Conservation (phyloP, 2,797 vertebrate species). For the Alectoris magna region DNA sequence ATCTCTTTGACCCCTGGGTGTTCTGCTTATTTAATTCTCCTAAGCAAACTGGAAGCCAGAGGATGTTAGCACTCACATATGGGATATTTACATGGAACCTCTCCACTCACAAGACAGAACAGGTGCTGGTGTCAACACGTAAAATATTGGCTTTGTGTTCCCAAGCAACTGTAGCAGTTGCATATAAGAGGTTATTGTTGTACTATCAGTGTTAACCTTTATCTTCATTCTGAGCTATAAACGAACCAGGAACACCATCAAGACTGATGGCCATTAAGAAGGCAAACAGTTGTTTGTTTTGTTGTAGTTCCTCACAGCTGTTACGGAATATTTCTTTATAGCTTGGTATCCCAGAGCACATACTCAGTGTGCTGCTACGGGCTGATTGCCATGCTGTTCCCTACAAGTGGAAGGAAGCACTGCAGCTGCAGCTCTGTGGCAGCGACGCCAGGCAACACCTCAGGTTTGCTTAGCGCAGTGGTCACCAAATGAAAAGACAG, state of each 20-base stretch:
- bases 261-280: constrained; percentile 35
- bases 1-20: not conserved
- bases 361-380: not conserved
- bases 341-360: not conserved
- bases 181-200: constrained; percentile 40
- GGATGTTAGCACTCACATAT: not conserved
- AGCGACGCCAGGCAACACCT: not conserved
- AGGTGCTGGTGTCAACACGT: constrained; percentile 45
- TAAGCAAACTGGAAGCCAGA: constrained; percentile 9
- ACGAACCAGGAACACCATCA: not conserved
- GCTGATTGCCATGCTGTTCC: fast-evolving
- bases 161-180: constrained; percentile 58
- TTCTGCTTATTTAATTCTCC: not conserved
- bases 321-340: constrained; percentile 9
- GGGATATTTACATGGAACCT: constrained; percentile 2
- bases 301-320: constrained; percentile 45
- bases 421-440: not conserved
- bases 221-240: constrained; percentile 23
- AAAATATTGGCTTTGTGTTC: constrained; percentile 61
- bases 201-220: constrained; percentile 10
- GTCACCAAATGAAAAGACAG: not conserved
- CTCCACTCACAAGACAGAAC: constrained; percentile 38
- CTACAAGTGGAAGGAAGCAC: not conserved
- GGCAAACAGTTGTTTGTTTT: constrained; percentile 56
- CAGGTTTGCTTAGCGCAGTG: not conserved